Evolutionary conservation across 2,888 invertebrate species (phyloP), one percentile per base, ranked within the genome.

Genomic region (Ferdinandea cuprea): DNA sequence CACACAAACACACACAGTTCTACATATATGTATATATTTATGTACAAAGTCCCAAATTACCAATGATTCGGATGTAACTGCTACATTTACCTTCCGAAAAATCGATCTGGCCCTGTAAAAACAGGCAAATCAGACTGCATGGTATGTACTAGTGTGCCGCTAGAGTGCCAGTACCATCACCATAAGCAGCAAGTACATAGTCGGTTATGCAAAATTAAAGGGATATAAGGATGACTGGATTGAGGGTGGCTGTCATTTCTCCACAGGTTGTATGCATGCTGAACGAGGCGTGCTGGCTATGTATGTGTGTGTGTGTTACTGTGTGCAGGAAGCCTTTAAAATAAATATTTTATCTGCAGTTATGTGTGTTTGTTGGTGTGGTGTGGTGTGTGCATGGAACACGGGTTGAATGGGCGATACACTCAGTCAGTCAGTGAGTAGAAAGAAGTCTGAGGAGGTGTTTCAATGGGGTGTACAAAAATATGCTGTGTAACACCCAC

Each of bases 311-410:
- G 46, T 19, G 40, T 68, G 58, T n/a, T n/a, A n/a, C n/a, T 32
- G 32, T 59, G 44, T 58, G 54, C 52, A 56, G 15, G 32, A 54
- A 65, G 28, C 58, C 78, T 79, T 84, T 79, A 65, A 84, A 79
- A 73, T 84, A 78, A 84, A 84, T 84, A 78, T 78, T 84, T 84
- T 73, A 84, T 84, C 79, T 79, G 68, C 79, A 69, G 68, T 63
- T 65, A 74, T 65, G 61, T 84, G 30, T 48, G 77, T 50, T 46
- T 56, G 63, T 71, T 48, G 52, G 25, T 54, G 37, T 30, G 7
- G 28, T 59, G 21, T 52, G 28, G n/a, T n/a, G 32, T n/a, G 40
- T 56, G 40, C 40, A 28, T 54, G 19, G 28, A 30, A n/a, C 8
- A 58, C 8, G 35, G 11, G 32, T 13, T 11, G 28, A 40, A 40